A percentile compares a stretch with the other conserved stretches of the same genome.
Evolutionary conservation across 2,797 vertebrate species (phyloP).

Genomic region (Aselliscus stoliczkanus): DNA sequence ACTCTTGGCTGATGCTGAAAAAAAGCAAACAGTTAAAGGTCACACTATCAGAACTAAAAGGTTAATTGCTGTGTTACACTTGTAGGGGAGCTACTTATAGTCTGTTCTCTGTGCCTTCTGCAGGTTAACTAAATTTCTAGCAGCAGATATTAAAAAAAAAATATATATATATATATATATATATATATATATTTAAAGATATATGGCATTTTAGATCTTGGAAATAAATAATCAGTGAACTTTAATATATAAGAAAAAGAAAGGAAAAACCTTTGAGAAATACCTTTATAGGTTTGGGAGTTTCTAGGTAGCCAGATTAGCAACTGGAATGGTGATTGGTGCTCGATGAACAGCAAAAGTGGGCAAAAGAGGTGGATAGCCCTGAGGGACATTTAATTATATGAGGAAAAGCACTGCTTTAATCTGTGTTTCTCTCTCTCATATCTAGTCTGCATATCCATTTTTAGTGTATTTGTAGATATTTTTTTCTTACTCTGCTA

Average conservation of each 20-base stretch:
- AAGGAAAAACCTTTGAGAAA: neutral
- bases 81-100: neutral
- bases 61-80: neutral
- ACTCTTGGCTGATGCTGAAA: constrained; percentile 8
- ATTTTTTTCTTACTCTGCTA: neutral
- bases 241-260: neutral
- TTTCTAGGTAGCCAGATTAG: neutral
- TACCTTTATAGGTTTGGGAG: neutral
- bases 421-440: neutral
- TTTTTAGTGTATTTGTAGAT: neutral
- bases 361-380: neutral
- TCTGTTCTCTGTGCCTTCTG: neutral
- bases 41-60: neutral
- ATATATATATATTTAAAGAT: neutral
- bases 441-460: neutral
- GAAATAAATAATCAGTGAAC: neutral
- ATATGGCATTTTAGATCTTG: neutral
- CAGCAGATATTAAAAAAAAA: neutral
- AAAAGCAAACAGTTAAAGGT: constrained; percentile 33
- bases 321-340: neutral
- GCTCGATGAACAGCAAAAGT: neutral
- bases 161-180: neutral
- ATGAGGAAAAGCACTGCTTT: neutral
- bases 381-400: neutral
- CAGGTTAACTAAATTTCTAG: neutral